Conservation (phyloP, 2,797 vertebrate species). For the Poeciliopsis turneri region DNA sequence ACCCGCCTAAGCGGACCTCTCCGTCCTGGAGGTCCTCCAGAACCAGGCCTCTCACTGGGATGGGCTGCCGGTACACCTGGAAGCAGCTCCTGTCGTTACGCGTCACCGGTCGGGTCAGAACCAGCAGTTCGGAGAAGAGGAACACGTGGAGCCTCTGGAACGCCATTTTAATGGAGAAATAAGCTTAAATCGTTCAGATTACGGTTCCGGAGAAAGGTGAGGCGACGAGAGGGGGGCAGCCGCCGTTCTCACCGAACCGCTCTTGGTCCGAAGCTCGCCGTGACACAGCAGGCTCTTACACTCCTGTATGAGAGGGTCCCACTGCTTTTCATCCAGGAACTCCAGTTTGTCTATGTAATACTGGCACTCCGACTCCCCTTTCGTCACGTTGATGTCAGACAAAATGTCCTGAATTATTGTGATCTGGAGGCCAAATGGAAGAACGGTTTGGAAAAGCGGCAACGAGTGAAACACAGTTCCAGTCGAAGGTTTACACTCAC, state of each 20-base stretch:
- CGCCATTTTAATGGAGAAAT: background rate
- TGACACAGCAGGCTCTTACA: constrained; percentile 93
- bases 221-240: background rate
- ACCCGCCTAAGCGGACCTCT: constrained; percentile 93
- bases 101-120: constrained; percentile 90
- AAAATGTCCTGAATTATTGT: constrained; percentile 93
- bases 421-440: constrained; percentile 78
- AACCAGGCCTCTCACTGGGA: constrained; percentile 89
- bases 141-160: constrained; percentile 93
- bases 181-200: background rate
- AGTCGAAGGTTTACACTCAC: background rate
- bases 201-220: background rate
- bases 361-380: constrained; percentile 95
- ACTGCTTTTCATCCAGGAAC: constrained; percentile 93
- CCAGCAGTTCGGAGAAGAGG: constrained; percentile 94
- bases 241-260: constrained; percentile 85
- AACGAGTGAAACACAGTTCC: background rate
- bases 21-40: constrained; percentile 97
- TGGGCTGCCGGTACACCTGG: constrained; percentile 96
- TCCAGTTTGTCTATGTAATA: constrained; percentile 97
- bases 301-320: constrained; percentile 88
- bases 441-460: background rate
- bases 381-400: constrained; percentile 94
- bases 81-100: constrained; percentile 90
- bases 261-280: constrained; percentile 94